These are phyloP conservation scores for Gadopsis bispinosus DNA, from an alignment of 2,797 vertebrate species.

Conservation along the genomic window DNA sequence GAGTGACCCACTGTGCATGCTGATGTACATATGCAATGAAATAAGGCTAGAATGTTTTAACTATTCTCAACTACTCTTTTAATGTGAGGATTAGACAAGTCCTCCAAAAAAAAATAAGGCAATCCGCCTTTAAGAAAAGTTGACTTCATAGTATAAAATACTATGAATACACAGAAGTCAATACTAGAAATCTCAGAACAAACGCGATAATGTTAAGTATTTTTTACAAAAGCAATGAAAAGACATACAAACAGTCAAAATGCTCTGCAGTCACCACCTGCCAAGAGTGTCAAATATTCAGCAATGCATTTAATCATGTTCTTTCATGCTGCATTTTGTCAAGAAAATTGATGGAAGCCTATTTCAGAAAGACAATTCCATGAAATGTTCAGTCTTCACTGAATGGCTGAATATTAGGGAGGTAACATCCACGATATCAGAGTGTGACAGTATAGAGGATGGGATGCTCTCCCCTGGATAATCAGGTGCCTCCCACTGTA, in stretches of 20 bases:
- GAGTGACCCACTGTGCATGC: conserved; percentile 1
- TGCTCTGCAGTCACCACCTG: conserved; percentile 6
- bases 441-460: background rate
- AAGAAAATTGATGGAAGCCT: conserved; percentile 16
- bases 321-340: conserved; percentile 19
- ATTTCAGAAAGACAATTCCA: conserved; percentile 22
- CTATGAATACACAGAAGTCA: too few species aligned
- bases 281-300: conserved; percentile 26
- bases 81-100: background rate
- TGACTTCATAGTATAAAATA: too few species aligned
- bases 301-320: conserved; percentile 13
- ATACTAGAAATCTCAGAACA: background rate
- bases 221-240: background rate
- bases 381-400: conserved; percentile 14
- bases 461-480: conserved; percentile 15
- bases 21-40: conserved; percentile 3
- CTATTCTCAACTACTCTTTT: background rate
- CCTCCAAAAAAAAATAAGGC: background rate
- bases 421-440: background rate
- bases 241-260: conserved; percentile 13
- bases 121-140: too few species aligned
- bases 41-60: background rate
- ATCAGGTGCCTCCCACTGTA: conserved; percentile 2
- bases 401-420: conserved; percentile 9
- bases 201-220: background rate